Evolutionary conservation across 2,113 vertebrate genomes (phyloP).

Genomic region (Rostratula benghalensis): DNA sequence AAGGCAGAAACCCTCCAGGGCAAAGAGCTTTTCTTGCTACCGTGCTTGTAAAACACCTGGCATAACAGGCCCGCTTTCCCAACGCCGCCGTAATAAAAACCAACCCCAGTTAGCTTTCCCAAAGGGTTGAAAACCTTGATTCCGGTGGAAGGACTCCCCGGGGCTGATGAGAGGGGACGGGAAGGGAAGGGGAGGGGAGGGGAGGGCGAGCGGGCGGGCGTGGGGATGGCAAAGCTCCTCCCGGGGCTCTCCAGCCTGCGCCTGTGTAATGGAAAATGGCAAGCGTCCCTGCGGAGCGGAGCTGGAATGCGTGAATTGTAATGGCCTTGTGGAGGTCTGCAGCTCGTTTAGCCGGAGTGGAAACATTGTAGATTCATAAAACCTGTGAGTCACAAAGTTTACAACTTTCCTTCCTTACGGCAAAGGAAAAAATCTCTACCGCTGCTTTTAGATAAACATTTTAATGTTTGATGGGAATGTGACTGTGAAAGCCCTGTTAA

Average conservation of each 20-base stretch:
- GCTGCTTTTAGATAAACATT: constrained; percentile 12
- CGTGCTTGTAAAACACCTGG: constrained; percentile 40
- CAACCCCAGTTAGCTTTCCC: neutral
- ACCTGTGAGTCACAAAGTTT: constrained; percentile 26
- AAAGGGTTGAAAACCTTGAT: neutral
- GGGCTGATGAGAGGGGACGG: neutral
- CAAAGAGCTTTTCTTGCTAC: constrained; percentile 28
- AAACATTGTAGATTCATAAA: constrained; percentile 40
- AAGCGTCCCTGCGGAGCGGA: neutral
- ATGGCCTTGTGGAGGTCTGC: constrained; percentile 31
- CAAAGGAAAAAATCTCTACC: neutral
- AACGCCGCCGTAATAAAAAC: neutral
- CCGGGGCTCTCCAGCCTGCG: neutral
- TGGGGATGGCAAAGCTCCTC: neutral
- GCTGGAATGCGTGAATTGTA: neutral
- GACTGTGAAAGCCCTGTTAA: neutral
- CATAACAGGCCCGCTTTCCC: neutral
- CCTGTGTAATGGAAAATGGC: constrained; percentile 58
- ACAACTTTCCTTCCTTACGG: neutral
- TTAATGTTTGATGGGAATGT: neutral
- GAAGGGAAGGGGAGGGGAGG: too few species aligned
- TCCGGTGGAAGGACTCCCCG: neutral
- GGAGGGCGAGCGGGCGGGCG: too few species aligned
- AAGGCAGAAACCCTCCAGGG: constrained; percentile 20
- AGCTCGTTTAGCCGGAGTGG: constrained; percentile 6